Conservation (phyloP, 2,113 vertebrate genomes). For the Bos indicus region DNA sequence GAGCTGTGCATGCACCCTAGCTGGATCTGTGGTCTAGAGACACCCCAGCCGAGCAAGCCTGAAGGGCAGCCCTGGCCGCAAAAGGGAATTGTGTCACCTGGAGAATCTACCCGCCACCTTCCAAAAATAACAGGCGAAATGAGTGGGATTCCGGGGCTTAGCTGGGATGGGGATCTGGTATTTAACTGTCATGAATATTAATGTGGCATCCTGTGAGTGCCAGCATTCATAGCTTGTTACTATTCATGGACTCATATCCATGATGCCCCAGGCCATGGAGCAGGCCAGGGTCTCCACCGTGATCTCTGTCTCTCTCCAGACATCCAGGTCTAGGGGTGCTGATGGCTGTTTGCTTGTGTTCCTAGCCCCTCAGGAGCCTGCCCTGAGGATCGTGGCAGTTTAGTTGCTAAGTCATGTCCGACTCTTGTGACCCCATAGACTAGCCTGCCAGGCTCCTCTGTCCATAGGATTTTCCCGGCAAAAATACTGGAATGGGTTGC, state of each 20-base stretch:
- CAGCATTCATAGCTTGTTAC: constrained; percentile 10
- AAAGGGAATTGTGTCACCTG: neutral
- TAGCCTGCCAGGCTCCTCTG: neutral
- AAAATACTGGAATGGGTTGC: neutral
- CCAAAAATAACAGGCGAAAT: neutral
- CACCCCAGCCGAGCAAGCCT: neutral
- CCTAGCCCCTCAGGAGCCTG: neutral
- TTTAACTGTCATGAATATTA: constrained; percentile 1
- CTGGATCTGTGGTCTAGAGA: neutral
- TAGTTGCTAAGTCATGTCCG: neutral
- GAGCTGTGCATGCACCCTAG: neutral
- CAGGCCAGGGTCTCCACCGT: neutral
- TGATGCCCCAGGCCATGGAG: neutral
- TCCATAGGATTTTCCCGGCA: neutral
- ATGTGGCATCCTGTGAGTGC: neutral
- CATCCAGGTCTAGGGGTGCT: neutral
- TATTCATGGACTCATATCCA: neutral
- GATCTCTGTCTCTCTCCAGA: neutral
- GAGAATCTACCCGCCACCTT: neutral
- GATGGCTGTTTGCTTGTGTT: neutral
- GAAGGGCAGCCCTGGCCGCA: neutral
- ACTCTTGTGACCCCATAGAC: neutral
- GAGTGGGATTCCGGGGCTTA: neutral
- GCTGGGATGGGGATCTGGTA: neutral
- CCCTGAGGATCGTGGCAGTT: neutral